phyloP scores from a whole-genome alignment of 2,113 vertebrate species.

The Melanerpes aurifrons region DNA sequence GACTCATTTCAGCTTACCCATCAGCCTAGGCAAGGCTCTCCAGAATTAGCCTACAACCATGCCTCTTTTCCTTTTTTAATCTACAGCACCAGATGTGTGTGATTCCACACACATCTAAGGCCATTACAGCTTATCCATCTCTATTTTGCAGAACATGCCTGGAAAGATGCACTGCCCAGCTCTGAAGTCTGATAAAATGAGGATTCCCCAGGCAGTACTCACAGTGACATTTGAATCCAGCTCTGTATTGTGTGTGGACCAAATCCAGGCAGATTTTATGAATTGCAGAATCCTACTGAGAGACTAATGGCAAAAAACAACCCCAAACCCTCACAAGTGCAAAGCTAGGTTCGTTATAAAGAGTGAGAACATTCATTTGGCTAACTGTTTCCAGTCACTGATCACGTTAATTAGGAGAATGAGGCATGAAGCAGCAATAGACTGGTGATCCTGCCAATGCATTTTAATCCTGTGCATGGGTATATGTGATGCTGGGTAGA shows the following conservation, averaged over 20 bases:
- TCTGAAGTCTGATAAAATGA: background rate
- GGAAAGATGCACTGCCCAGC: background rate
- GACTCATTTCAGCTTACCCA: background rate
- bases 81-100: background rate
- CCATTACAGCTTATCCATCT: background rate
- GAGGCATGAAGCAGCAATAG: background rate
- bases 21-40: background rate
- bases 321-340: background rate
- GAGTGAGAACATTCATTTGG: background rate
- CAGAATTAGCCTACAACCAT: background rate
- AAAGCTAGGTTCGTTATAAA: background rate
- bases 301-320: background rate
- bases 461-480: background rate
- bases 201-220: background rate
- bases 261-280: background rate
- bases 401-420: slow-evolving; percentile 42
- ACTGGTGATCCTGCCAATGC: background rate
- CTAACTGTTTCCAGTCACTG: slow-evolving; percentile 13
- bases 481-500: background rate
- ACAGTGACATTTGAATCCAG: background rate
- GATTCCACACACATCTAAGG: background rate
- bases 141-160: background rate
- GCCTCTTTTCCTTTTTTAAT: background rate
- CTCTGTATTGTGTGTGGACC: background rate
- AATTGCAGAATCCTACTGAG: background rate